phyloP scores from a whole-genome alignment of 2,797 vertebrate genomes.

The Orestias chungarensis region DNA sequence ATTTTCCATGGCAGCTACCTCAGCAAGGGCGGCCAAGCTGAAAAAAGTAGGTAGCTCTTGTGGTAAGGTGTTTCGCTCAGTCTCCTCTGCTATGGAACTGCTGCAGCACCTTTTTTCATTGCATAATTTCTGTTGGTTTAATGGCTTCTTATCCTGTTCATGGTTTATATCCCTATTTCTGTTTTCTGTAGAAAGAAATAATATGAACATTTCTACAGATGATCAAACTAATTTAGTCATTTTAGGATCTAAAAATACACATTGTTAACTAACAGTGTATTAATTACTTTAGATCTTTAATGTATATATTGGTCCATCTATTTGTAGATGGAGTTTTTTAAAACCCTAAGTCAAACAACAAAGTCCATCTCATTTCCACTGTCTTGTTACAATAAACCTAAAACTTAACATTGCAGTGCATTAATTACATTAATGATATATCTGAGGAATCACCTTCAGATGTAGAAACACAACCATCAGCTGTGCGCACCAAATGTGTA shows the following conservation, averaged over 20 bases:
- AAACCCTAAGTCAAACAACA: background rate
- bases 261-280: background rate
- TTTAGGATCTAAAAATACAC: background rate
- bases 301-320: background rate
- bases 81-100: conserved; percentile 74
- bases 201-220: background rate
- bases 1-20: conserved; percentile 99
- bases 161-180: conserved; percentile 87
- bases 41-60: conserved; percentile 88
- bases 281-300: background rate
- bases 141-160: conserved; percentile 87
- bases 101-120: conserved; percentile 82
- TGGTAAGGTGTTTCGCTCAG: conserved; percentile 82
- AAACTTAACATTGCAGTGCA: background rate
- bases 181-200: conserved; percentile 77
- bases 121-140: conserved; percentile 85
- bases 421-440: background rate
- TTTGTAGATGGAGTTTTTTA: background rate
- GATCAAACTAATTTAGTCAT: conserved; percentile 5
- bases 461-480: conserved; percentile 92
- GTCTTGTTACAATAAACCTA: background rate
- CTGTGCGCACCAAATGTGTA: conserved; percentile 94
- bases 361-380: background rate
- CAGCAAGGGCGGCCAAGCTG: conserved; percentile 95
- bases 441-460: conserved; percentile 81